Evolutionary conservation across 1,140 invertebrate species (phyloP).

Genomic region (Ceratosolen solmsi): DNA sequence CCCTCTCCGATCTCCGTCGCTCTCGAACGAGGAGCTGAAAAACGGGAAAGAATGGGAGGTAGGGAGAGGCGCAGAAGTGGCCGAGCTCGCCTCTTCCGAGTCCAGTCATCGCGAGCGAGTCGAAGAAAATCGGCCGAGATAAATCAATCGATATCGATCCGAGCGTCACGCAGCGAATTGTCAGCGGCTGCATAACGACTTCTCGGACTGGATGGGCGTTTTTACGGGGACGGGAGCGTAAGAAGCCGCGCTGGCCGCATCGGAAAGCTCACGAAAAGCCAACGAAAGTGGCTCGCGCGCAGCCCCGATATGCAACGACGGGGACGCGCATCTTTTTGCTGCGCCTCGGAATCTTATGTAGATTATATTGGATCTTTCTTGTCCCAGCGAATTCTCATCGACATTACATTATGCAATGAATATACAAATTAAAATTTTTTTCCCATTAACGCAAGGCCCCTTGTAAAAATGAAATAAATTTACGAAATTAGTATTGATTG

Average conservation of each 20-base stretch:
- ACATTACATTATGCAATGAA: constrained; percentile 14
- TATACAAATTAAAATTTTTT: constrained; percentile 40
- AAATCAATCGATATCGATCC: constrained; percentile 68
- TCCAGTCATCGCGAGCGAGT: constrained; percentile 47
- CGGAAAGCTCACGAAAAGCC: constrained; percentile 34
- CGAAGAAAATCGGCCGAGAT: constrained; percentile 60
- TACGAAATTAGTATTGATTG: constrained; percentile 43
- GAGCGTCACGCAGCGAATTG: constrained; percentile 58
- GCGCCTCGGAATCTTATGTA: constrained; percentile 18
- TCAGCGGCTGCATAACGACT: constrained; percentile 47
- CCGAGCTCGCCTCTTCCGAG: constrained; percentile 18
- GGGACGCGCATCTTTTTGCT: neutral
- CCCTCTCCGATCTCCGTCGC: neutral
- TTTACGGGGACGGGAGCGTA: neutral
- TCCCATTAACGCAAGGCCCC: neutral
- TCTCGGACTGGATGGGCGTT: constrained; percentile 11
- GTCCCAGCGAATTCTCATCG: neutral
- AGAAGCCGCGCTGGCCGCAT: neutral
- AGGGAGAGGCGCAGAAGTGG: neutral
- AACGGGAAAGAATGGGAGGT: constrained; percentile 44
- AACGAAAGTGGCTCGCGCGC: constrained; percentile 1
- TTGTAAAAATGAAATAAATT: constrained; percentile 40
- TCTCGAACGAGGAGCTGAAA: constrained; percentile 24
- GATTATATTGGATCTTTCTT: constrained; percentile 25
- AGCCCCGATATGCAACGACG: neutral